Evolutionary conservation across 1,140 invertebrate species (phyloP).

Genomic region (Drosophila tani): DNA sequence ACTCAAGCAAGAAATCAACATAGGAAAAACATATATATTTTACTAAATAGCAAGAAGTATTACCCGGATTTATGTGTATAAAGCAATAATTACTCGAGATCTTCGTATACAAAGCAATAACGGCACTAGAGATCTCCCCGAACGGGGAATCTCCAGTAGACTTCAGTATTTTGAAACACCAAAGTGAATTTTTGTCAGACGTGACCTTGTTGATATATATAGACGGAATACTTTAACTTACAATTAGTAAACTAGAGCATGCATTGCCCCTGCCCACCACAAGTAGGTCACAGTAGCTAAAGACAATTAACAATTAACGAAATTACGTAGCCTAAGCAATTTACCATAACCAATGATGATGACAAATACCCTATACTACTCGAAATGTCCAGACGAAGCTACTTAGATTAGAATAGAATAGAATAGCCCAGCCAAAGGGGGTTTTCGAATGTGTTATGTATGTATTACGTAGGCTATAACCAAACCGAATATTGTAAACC

Average conservation of each 20-base stretch:
- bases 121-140: neutral
- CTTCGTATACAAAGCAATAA: constrained; percentile 43
- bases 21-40: constrained; percentile 32
- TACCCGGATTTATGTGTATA: constrained; percentile 19
- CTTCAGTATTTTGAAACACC: constrained; percentile 70
- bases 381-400: constrained; percentile 71
- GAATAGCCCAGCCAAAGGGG: constrained; percentile 41
- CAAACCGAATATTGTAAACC: constrained; percentile 70
- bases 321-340: constrained; percentile 46
- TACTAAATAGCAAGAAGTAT: constrained; percentile 19
- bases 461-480: constrained; percentile 37
- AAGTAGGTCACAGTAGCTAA: constrained; percentile 39
- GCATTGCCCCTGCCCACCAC: constrained; percentile 32
- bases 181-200: constrained; percentile 66
- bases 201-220: constrained; percentile 58
- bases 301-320: constrained; percentile 17
- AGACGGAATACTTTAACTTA: constrained; percentile 65
- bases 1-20: constrained; percentile 7
- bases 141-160: constrained; percentile 11
- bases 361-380: constrained; percentile 16
- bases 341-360: constrained; percentile 9
- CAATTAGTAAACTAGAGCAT: constrained; percentile 43
- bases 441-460: constrained; percentile 52
- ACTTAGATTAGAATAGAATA: constrained; percentile 59
- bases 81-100: constrained; percentile 33